Conservation (phyloP, 2,113 vertebrate genomes). For the Colinus virginianus region DNA sequence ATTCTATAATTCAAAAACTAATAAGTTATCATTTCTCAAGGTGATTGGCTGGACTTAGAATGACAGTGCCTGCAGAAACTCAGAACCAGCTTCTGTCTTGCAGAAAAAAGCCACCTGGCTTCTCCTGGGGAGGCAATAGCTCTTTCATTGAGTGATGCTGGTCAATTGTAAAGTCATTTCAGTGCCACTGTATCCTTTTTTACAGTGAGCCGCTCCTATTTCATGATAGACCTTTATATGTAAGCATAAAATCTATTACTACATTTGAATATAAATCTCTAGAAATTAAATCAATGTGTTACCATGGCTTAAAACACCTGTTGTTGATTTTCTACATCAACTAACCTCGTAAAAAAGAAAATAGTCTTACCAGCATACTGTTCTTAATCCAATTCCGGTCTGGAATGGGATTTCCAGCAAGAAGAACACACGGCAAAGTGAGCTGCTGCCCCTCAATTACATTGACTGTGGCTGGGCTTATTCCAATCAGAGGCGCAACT, state of each 20-base stretch:
- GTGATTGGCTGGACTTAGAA: no score
- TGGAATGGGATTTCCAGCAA: slow-evolving; percentile 95
- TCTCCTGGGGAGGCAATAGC: no score
- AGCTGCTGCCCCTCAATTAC: slow-evolving; percentile 93
- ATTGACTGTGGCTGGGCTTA: slow-evolving; percentile 85
- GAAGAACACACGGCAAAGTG: slow-evolving; percentile 89
- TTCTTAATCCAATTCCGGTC: slow-evolving; percentile 93
- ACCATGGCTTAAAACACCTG: neutral
- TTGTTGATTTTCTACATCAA: neutral
- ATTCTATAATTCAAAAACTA: no score
- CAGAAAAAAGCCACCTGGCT: no score
- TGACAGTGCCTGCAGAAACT: no score
- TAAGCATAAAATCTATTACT: neutral
- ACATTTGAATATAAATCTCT: neutral
- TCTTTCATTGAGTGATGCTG: no score
- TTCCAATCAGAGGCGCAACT: slow-evolving; percentile 90
- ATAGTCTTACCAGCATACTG: slow-evolving; percentile 83
- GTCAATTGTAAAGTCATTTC: no score
- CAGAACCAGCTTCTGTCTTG: no score
- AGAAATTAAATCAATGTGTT: neutral
- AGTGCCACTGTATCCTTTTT: no score
- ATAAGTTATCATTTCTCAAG: no score
- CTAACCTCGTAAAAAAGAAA: neutral
- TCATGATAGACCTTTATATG: no score
- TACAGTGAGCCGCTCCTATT: no score